Conservation (phyloP, 2,113 vertebrate species). For the Parotia lawesii region DNA sequence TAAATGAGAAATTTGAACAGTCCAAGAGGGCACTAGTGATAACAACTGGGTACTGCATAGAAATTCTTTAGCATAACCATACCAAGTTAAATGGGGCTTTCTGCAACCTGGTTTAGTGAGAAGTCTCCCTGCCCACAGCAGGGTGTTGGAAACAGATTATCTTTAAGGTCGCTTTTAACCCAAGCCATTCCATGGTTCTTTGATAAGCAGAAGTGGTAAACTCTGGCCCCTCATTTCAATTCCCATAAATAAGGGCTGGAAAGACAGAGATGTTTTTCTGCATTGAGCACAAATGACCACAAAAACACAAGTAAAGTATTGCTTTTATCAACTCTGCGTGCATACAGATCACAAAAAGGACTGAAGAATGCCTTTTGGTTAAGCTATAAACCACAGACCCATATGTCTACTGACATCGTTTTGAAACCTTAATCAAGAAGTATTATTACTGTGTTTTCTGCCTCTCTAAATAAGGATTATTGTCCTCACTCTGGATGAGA, state of each 20-base stretch:
- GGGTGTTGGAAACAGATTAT: not conserved
- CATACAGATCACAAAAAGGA: not conserved
- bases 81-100: not conserved
- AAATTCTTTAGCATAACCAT: not conserved
- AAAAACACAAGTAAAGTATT: not conserved
- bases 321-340: not conserved
- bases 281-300: not conserved
- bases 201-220: not conserved
- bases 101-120: not conserved
- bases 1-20: not conserved
- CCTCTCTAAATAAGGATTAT: not conserved
- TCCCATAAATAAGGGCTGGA: not conserved
- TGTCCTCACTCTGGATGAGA: not conserved
- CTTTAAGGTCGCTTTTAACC: rapidly evolving
- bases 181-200: not conserved
- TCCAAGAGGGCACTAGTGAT: not conserved
- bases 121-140: not conserved
- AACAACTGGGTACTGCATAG: not conserved
- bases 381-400: not conserved
- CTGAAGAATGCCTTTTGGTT: not conserved
- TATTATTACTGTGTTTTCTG: not conserved
- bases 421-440: not conserved
- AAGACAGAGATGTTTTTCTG: not conserved
- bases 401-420: not conserved
- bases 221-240: not conserved